Evolutionary conservation across 2,888 invertebrate genomes (phyloP).

Genomic region (Dolomedes plantarius): DNA sequence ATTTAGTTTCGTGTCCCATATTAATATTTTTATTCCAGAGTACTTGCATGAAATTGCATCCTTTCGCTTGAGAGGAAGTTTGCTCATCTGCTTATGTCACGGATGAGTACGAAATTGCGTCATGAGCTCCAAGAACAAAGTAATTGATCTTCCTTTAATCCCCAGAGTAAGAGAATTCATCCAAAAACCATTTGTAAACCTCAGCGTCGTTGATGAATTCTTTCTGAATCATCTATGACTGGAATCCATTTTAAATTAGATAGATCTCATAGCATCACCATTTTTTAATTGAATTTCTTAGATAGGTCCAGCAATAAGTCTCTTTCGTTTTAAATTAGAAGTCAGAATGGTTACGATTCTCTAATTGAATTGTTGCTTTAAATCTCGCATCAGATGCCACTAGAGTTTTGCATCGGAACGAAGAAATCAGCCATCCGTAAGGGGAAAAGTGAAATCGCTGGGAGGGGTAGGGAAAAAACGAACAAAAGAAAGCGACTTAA

Average conservation of each 20-base stretch:
- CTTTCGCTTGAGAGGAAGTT: conserved; percentile 23
- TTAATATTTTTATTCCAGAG: background rate
- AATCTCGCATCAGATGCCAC: conserved; percentile 40
- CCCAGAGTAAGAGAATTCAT: conserved; percentile 62
- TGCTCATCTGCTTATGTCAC: conserved; percentile 43
- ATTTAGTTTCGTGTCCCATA: conserved; percentile 5
- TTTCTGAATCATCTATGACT: conserved; percentile 40
- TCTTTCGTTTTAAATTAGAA: conserved; percentile 57
- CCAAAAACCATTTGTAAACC: conserved; percentile 64
- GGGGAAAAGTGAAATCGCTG: background rate
- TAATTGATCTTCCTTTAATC: conserved; percentile 69
- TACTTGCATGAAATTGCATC: conserved; percentile 32
- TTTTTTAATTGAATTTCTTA: conserved; percentile 62
- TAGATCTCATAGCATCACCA: conserved; percentile 37
- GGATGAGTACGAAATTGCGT: conserved; percentile 48
- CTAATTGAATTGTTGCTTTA: conserved; percentile 66
- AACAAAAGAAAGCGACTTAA: background rate
- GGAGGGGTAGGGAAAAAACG: background rate
- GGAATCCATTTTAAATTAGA: conserved; percentile 64
- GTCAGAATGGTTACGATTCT: conserved; percentile 29
- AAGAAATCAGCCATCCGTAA: background rate
- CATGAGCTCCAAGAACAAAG: conserved; percentile 56
- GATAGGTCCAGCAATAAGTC: conserved; percentile 31
- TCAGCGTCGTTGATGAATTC: conserved; percentile 58
- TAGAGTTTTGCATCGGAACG: background rate